These are phyloP conservation scores for Drosophila sp. DNA, from an alignment of 1,140 invertebrate genomes.

Conservation along the genomic window DNA sequence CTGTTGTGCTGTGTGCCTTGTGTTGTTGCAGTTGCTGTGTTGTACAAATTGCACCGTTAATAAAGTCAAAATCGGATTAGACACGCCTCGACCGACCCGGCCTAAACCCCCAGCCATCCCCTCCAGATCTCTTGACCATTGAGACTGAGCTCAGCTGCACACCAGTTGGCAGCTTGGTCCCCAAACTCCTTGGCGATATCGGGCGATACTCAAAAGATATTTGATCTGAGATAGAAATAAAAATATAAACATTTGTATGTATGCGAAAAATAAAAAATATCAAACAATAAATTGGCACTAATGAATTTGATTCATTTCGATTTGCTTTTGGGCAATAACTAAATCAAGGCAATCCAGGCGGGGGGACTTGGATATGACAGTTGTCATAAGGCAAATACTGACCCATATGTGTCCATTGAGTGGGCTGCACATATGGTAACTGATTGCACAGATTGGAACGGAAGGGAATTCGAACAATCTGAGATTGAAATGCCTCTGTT, in stretches of 20 bases:
- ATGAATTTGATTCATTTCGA: slow-evolving; percentile 81
- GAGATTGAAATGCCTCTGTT: neutral
- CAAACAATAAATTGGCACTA: slow-evolving; percentile 78
- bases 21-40: slow-evolving; percentile 31
- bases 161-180: slow-evolving; percentile 29
- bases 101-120: slow-evolving; percentile 15
- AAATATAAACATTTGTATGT: slow-evolving; percentile 11
- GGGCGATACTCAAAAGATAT: slow-evolving; percentile 39
- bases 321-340: slow-evolving; percentile 72
- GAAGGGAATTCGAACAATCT: neutral
- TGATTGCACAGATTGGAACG: slow-evolving; percentile 1
- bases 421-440: neutral
- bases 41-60: slow-evolving; percentile 80
- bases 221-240: slow-evolving; percentile 32
- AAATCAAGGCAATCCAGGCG: slow-evolving; percentile 54
- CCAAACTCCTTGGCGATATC: slow-evolving; percentile 2
- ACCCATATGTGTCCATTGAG: slow-evolving; percentile 44
- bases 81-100: slow-evolving; percentile 50
- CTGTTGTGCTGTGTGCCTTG: slow-evolving; percentile 36
- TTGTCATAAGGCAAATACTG: slow-evolving; percentile 44
- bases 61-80: slow-evolving; percentile 81
- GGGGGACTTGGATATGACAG: slow-evolving; percentile 23
- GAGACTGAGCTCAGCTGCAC: slow-evolving; percentile 32
- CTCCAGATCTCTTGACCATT: neutral
- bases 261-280: slow-evolving; percentile 37